phyloP scores from a whole-genome alignment of 2,113 vertebrate genomes.

The Stercorarius parasiticus region DNA sequence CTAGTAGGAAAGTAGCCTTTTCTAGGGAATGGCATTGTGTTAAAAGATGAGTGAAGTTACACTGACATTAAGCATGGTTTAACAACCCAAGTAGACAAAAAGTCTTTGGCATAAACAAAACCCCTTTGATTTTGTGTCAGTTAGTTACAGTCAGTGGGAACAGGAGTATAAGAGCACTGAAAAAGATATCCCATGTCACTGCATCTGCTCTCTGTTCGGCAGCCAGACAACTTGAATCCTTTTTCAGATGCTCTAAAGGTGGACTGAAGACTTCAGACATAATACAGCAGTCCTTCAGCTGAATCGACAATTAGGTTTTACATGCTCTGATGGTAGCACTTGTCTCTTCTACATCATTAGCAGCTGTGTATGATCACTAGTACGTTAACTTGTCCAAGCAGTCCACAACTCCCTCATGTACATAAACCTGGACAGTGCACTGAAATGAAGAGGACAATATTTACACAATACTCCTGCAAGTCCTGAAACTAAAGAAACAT shows the following conservation, averaged over 20 bases:
- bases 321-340: not conserved
- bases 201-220: not conserved
- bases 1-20: not conserved
- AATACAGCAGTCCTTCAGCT: not conserved
- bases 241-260: not conserved
- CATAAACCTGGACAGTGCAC: not conserved
- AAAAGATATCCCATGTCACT: not conserved
- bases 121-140: not conserved
- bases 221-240: not conserved
- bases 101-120: constrained; percentile 19
- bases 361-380: not conserved
- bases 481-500: not conserved
- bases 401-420: not conserved
- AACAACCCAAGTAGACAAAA: not conserved
- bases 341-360: not conserved
- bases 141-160: not conserved
- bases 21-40: not conserved
- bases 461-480: not conserved
- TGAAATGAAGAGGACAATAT: not conserved
- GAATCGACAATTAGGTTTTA: not conserved
- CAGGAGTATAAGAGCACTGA: not conserved
- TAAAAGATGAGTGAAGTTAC: not conserved
- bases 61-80: not conserved
- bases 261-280: not conserved
- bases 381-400: not conserved